Evolutionary conservation across 2,888 invertebrate species (phyloP).

Genomic region (Heteromurus nitidus): DNA sequence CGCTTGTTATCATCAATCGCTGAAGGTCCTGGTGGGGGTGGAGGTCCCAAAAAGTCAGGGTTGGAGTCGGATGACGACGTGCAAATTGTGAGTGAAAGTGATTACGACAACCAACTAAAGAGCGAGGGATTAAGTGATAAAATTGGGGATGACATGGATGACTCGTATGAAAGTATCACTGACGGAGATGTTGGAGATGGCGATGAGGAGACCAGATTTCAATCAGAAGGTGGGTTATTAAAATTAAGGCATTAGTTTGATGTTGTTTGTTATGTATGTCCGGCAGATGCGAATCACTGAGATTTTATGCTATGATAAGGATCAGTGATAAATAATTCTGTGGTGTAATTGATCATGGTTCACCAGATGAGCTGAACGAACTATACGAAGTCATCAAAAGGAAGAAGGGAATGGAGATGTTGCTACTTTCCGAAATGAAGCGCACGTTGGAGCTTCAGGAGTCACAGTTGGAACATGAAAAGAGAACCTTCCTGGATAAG

Average conservation of each 20-base stretch:
- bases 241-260: too few species aligned
- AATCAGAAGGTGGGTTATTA: too few species aligned
- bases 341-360: too few species aligned
- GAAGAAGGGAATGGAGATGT: neutral
- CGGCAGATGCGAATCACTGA: too few species aligned
- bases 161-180: neutral
- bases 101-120: too few species aligned
- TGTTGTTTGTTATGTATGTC: too few species aligned
- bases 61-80: neutral
- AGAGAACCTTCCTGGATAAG: neutral
- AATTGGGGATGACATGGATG: neutral
- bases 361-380: constrained; percentile 10
- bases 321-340: neutral
- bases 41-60: too few species aligned
- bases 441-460: constrained; percentile 21
- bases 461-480: constrained; percentile 18
- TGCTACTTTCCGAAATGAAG: constrained; percentile 33
- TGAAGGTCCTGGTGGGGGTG: constrained; percentile 1
- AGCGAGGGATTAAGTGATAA: too few species aligned
- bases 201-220: neutral
- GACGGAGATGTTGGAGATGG: neutral
- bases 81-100: neutral
- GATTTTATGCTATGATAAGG: neutral
- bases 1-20: neutral
- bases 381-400: constrained; percentile 34